Percentiles rank a stretch among this genome's conserved stretches.
Conservation (phyloP, 2,797 vertebrate genomes). For the Mormyrus proboscirostris region DNA sequence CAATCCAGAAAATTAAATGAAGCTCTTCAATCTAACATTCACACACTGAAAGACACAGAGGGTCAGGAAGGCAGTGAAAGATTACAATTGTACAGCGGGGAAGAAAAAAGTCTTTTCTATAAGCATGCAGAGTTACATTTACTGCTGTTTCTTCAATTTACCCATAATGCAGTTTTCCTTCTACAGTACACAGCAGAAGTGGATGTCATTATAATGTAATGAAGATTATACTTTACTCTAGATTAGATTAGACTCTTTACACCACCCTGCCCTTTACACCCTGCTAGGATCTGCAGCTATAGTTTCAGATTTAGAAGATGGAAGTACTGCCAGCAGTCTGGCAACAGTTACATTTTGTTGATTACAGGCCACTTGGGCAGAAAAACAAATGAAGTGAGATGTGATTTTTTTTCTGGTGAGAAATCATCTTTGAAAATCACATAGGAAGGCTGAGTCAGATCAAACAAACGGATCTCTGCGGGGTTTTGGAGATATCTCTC, state of each 20-base stretch:
- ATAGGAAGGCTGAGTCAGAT: background rate
- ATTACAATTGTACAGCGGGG: background rate
- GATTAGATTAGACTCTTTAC: background rate
- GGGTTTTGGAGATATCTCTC: background rate
- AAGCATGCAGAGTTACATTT: background rate
- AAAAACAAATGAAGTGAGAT: background rate
- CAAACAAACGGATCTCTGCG: background rate
- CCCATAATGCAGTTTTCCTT: background rate
- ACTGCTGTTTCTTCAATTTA: background rate
- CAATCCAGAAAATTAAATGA: background rate
- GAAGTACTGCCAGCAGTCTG: background rate
- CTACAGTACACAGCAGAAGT: background rate
- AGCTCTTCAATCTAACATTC: background rate
- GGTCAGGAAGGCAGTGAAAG: background rate
- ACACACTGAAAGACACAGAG: background rate
- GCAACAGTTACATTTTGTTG: background rate
- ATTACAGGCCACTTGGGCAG: background rate
- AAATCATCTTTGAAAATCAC: slow-evolving; percentile 43
- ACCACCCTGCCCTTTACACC: background rate
- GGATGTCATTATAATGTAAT: background rate
- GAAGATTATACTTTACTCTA: background rate
- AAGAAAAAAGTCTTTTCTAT: background rate
- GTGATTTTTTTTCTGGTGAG: slow-evolving; percentile 30
- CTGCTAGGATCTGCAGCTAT: background rate
- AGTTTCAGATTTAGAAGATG: background rate